phyloP scores from a whole-genome alignment of 2,888 invertebrate genomes.

The Euphydryas editha region DNA sequence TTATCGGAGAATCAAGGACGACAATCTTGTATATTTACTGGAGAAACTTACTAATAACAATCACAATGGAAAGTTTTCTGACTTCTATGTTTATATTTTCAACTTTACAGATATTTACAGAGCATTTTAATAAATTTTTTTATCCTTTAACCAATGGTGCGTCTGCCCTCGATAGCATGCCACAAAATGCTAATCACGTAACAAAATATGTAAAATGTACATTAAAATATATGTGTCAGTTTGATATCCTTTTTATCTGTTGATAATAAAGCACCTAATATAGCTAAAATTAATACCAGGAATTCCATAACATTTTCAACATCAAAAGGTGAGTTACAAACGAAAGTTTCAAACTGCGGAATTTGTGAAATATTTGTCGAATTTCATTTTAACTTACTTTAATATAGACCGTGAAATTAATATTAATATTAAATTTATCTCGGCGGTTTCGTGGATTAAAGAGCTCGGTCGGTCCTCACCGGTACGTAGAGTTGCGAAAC shows the following conservation, averaged over 20 bases:
- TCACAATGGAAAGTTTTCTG: too few species aligned
- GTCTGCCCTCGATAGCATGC: too few species aligned
- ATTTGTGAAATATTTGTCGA: constrained; percentile 23
- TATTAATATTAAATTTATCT: constrained; percentile 61
- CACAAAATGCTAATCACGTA: too few species aligned
- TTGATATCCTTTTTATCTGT: background rate
- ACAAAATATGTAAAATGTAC: too few species aligned
- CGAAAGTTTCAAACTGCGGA: constrained; percentile 18
- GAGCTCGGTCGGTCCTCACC: constrained; percentile 42
- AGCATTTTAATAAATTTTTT: too few species aligned
- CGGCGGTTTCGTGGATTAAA: constrained; percentile 57
- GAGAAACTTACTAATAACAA: too few species aligned
- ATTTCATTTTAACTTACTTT: constrained; percentile 35
- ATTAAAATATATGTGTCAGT: too few species aligned
- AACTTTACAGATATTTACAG: too few species aligned
- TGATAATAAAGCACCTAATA: background rate
- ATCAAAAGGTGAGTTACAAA: constrained; percentile 12
- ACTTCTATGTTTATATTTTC: too few species aligned
- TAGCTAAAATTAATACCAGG: background rate
- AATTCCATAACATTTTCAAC: constrained; percentile 7
- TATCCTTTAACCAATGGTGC: too few species aligned
- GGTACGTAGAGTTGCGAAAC: constrained; percentile 18
- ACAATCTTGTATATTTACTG: too few species aligned
- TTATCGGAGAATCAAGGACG: too few species aligned
- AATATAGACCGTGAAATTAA: constrained; percentile 52